phyloP scores from a whole-genome alignment of 2,113 vertebrate species.

The Nothocercus nigrocapillus region DNA sequence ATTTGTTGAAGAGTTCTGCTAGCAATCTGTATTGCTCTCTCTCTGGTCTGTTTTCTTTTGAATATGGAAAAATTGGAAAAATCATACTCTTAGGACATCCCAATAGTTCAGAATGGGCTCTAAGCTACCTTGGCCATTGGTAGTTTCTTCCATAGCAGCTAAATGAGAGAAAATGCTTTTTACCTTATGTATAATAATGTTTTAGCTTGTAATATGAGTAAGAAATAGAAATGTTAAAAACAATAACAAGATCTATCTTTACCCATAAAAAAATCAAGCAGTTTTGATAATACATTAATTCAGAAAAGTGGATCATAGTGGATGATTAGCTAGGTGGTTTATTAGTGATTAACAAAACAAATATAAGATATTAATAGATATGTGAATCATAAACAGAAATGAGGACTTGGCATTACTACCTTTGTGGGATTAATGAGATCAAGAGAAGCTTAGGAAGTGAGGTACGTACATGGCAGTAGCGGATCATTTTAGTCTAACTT shows the following conservation, averaged over 20 bases:
- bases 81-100: not conserved
- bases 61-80: not conserved
- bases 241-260: not conserved
- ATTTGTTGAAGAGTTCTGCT: conserved; percentile 38
- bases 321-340: not conserved
- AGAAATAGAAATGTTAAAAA: not conserved
- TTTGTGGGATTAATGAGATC: not conserved
- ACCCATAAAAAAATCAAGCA: not conserved
- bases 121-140: not conserved
- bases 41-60: not conserved
- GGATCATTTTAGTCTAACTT: not conserved
- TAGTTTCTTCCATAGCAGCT: not conserved
- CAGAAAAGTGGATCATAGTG: not conserved
- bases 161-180: not conserved
- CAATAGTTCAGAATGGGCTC: not conserved
- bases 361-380: not conserved
- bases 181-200: not conserved
- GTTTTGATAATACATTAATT: not conserved
- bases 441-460: not conserved
- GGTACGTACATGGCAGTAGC: not conserved
- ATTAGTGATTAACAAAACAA: not conserved
- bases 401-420: not conserved
- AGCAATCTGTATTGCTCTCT: conserved; percentile 7
- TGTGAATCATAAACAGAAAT: not conserved
- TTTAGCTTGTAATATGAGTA: not conserved